Base-by-base conservation (phyloP, 2,888 invertebrate genomes). In the Nemapogon koenigi region DNA sequence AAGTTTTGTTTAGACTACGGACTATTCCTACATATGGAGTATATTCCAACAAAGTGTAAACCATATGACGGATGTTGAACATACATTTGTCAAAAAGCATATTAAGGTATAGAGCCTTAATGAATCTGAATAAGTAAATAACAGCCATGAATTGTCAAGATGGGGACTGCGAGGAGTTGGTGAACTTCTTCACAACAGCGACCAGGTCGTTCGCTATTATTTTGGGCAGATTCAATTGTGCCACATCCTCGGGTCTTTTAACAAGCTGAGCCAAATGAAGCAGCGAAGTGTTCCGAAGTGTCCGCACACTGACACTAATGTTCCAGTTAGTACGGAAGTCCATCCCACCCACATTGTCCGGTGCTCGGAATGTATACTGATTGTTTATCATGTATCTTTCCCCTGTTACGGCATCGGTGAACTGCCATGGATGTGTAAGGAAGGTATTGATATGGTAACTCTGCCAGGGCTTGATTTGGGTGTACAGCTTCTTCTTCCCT, bases 361-460 rank as follows among this genome's bases (percentile, higher is more conserved):
- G 70, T 1, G 75, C 81, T 48, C 79, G 56, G 57, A 81, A 81
- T 35, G 82, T 58, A 37, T 61, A 46, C 46, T 72, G 59, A 50
- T 83, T 68, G 43, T 81, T 81, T 0, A 88, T 82, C 6, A 82
- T 79, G 60, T 58, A 76, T 26, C 82, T 78, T 50, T 91, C 90
- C 35, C 83, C 83, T 0, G 90, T 89, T 1, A 78, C 62, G 1
- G 81, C 65, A 57, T 92, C 91, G 1, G 86, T 73, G 54, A 91
- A 93, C 43, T 92, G 84, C 93, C 94, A 94, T 0, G 91, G 90
- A 67, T 94, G 94, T 0, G 87, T 86, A 10, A 86, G 83, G 58
- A 78, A 94, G 0, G 94, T 90, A 50, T 90, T 87, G 1, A 91
- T 81, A 50, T 88, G 85, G 37, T 83, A 70, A 50, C 62, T 81